Evolutionary conservation across 2,113 vertebrate genomes (phyloP), one percentile per base, ranked within the genome.

Genomic region (Nesoenas mayeri): DNA sequence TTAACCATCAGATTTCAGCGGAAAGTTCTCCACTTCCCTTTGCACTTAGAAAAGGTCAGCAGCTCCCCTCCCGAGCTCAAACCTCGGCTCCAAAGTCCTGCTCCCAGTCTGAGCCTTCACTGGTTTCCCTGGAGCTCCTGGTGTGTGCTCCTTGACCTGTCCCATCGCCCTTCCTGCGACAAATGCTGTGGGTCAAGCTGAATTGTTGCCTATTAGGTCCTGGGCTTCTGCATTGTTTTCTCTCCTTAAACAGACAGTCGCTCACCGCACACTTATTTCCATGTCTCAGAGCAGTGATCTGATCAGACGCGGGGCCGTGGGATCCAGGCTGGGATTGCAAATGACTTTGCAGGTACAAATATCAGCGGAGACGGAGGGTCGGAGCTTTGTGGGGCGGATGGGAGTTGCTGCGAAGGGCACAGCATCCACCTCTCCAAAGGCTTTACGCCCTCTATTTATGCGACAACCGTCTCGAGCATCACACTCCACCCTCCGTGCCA

Each of bases 271-370:
- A 9, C 25, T 65, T 18, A 15, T 36, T 70, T 58, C 40, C 12
- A 2, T 44, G 29, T 18, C 66, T 70, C 62, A 25, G 64, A 26
- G 67, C 44, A 47, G 29, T 29, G 70, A 70, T 57, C 56, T 72
- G 79, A 31, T 44, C 9, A 3, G 8, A 8, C 22, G 0, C 6
- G 12, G 60, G 34, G 19, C 38, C 4, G 0, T 31, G 56, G 60
- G 56, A 15, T 56, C 80, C 28, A 18, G 89, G 51, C 61, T 85
- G 62, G 69, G 36, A 20, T 50, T 69, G 64, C 56, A 19, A 20
- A 56, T 38, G 71, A 15, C 11, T 57, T 17, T 24, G 69, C 50
- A n/a, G 73, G 57, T 71, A 15, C 19, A 21, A 71, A 31, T 15
- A 24, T 22, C 50, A 26, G 78, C 47, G 25, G 71, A 66, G 60